Evolutionary conservation across 2,797 vertebrate genomes (phyloP).

Genomic region (Pipistrellus pipistrellus): DNA sequence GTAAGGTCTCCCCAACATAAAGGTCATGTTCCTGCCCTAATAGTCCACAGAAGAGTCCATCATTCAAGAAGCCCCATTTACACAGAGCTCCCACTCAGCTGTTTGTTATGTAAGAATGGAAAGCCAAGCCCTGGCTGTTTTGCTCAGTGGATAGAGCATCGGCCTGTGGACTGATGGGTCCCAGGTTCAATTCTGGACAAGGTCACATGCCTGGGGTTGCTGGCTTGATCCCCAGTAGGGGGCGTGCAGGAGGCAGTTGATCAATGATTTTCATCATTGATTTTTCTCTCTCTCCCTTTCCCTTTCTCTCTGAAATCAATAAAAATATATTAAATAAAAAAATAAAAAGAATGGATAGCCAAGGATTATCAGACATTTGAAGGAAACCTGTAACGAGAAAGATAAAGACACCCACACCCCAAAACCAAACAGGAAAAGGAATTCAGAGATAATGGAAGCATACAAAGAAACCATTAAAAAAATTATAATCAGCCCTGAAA

Average conservation of each 20-base stretch:
- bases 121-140: background rate
- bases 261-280: no score
- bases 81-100: background rate
- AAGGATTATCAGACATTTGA: background rate
- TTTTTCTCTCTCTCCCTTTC: no score
- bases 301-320: no score
- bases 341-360: background rate
- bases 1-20: background rate
- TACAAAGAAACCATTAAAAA: background rate
- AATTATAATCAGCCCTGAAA: background rate
- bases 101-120: background rate
- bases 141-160: no score
- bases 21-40: background rate
- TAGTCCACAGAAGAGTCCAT: background rate
- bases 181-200: no score
- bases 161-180: no score
- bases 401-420: background rate
- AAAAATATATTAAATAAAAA: no score
- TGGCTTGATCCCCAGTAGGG: no score
- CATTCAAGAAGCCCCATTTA: background rate
- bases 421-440: background rate
- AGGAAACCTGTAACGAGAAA: background rate
- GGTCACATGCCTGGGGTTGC: no score
- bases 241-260: no score
- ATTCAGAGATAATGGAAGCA: conserved; percentile 13